Evolutionary conservation across 2,888 invertebrate species (phyloP).

Genomic region (Acleris sparsana): DNA sequence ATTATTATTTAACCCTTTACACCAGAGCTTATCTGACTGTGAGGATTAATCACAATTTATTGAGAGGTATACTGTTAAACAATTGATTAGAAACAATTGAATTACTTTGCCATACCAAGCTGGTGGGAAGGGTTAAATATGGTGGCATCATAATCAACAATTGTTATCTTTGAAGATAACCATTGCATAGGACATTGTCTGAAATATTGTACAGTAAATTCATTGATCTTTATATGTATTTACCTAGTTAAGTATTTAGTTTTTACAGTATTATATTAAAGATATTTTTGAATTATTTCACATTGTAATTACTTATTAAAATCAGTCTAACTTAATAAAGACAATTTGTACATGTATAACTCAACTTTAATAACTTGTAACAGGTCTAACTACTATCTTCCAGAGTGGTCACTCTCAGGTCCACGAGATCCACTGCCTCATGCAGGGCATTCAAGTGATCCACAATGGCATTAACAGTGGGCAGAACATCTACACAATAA

Average conservation of each 20-base stretch:
- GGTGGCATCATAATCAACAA: neutral
- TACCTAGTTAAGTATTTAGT: slow-evolving; percentile 21
- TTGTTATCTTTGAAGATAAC: neutral
- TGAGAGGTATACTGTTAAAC: too few species aligned
- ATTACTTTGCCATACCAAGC: too few species aligned
- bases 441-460: slow-evolving; percentile 83
- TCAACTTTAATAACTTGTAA: slow-evolving; percentile 23
- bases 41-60: too few species aligned
- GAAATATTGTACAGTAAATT: slow-evolving; percentile 6
- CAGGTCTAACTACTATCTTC: slow-evolving; percentile 57
- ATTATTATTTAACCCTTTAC: too few species aligned
- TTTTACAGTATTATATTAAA: slow-evolving; percentile 28
- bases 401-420: slow-evolving; percentile 78
- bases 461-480: slow-evolving; percentile 79
- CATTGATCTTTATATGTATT: slow-evolving; percentile 5
- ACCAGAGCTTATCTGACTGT: too few species aligned
- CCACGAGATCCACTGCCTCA: slow-evolving; percentile 81
- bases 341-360: neutral
- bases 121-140: neutral
- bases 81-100: too few species aligned
- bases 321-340: neutral
- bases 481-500: slow-evolving; percentile 74
- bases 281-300: slow-evolving; percentile 19
- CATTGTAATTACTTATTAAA: neutral
- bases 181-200: neutral